A percentile compares a stretch with the other conserved stretches of the same genome.
These are phyloP conservation scores for Balaeniceps rex DNA, from an alignment of 2,113 vertebrate genomes.

Conservation along the genomic window DNA sequence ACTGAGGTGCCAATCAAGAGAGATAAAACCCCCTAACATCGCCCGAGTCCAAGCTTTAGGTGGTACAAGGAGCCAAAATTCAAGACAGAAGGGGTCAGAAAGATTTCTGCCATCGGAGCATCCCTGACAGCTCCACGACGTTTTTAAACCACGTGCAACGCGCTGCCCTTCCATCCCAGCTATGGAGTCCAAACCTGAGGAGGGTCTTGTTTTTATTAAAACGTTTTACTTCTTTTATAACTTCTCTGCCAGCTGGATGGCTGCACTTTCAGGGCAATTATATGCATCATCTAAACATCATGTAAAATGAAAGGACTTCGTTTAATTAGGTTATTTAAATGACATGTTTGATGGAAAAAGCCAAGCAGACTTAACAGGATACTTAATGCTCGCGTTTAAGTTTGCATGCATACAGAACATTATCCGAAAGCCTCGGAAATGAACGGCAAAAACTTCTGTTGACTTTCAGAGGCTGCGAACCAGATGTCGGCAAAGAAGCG, in stretches of 20 bases:
- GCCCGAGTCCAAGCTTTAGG: fast-evolving
- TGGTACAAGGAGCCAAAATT: fast-evolving
- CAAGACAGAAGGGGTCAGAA: background rate
- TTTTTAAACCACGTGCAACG: background rate
- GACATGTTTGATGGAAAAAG: slow-evolving; percentile 25
- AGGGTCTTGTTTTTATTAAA: slow-evolving; percentile 45
- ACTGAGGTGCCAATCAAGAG: background rate
- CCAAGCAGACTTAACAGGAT: background rate
- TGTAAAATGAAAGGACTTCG: background rate
- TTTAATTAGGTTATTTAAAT: slow-evolving; percentile 47
- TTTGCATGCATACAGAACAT: background rate
- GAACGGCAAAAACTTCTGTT: background rate
- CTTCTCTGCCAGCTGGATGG: slow-evolving; percentile 5
- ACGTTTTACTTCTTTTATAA: background rate
- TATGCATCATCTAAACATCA: slow-evolving; percentile 44
- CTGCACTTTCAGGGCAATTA: background rate
- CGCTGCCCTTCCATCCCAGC: background rate
- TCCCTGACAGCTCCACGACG: background rate
- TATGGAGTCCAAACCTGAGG: background rate
- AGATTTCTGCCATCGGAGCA: background rate
- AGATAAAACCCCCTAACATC: background rate
- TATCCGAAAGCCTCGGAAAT: background rate
- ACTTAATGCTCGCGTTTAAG: background rate
- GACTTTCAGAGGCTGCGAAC: background rate
- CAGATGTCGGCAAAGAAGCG: background rate